phyloP scores from a whole-genome alignment of 1,140 invertebrate species.

The Sycophaga agraensis region DNA sequence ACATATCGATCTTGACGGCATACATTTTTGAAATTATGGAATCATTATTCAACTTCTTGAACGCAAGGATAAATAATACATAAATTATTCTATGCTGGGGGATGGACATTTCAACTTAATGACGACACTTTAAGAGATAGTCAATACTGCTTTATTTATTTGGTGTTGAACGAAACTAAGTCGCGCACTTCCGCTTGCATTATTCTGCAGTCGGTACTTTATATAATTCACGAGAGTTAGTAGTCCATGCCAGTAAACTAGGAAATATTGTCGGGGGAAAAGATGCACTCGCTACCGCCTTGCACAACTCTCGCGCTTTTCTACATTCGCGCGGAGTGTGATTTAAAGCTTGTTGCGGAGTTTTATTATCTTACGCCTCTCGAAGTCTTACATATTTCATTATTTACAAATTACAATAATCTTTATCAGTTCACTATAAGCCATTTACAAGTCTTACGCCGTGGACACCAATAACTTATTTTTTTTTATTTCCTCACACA shows the following conservation, averaged over 20 bases:
- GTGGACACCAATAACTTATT: not conserved
- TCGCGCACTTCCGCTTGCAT: not conserved
- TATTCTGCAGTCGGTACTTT: not conserved
- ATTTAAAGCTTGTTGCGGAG: conserved; percentile 12
- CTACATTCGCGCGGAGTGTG: not conserved
- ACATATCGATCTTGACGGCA: too few relatives aligned
- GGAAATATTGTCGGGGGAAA: not conserved
- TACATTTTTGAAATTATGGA: too few relatives aligned
- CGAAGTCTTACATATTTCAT: not conserved
- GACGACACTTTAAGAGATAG: not conserved
- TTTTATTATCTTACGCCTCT: not conserved
- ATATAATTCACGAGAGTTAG: not conserved
- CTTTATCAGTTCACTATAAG: not conserved
- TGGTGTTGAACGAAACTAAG: too few relatives aligned
- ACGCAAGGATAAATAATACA: not conserved
- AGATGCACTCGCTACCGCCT: not conserved
- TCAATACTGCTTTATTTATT: not conserved
- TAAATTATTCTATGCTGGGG: not conserved
- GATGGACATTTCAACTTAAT: not conserved
- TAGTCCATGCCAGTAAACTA: not conserved
- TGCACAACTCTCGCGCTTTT: not conserved
- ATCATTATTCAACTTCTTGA: too few relatives aligned
- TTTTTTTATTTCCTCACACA: not conserved
- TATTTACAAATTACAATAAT: conserved; percentile 13
- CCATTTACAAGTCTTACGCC: not conserved